Evolutionary conservation across 2,888 invertebrate species (phyloP).

Genomic region (Drosophila sordidapex): DNA sequence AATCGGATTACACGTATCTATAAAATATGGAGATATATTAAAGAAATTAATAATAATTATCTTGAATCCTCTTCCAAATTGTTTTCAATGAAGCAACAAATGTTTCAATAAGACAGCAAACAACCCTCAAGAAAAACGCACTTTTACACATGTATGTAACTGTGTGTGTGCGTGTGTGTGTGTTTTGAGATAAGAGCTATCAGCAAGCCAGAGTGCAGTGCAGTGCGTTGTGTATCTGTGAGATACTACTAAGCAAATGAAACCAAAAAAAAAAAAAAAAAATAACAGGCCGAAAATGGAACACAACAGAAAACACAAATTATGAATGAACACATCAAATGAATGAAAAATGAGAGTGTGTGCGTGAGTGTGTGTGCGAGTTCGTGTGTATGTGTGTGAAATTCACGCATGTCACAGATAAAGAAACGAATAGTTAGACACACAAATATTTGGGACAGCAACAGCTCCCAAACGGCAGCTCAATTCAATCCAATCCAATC

Average conservation of each 20-base stretch:
- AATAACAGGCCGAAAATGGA: constrained; percentile 49
- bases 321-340: constrained; percentile 55
- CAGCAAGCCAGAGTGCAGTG: constrained; percentile 25
- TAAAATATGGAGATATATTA: neutral
- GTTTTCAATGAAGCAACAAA: constrained; percentile 35
- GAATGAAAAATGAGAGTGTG: constrained; percentile 25
- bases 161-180: neutral
- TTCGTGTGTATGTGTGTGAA: constrained; percentile 21
- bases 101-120: constrained; percentile 44
- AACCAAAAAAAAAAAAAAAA: neutral
- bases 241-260: constrained; percentile 42
- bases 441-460: constrained; percentile 25
- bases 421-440: constrained; percentile 29
- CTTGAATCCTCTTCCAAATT: constrained; percentile 1
- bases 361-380: neutral
- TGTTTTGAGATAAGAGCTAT: constrained; percentile 49
- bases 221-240: constrained; percentile 27
- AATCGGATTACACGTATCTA: neutral
- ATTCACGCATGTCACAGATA: constrained; percentile 44
- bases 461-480: constrained; percentile 19
- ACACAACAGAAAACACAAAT: constrained; percentile 35
- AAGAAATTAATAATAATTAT: neutral
- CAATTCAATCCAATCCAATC: constrained; percentile 43
- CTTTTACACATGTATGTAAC: neutral
- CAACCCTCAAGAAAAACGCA: constrained; percentile 34